A percentile compares a stretch with the other conserved stretches of the same genome.
Evolutionary conservation across 2,888 invertebrate genomes (phyloP).

Genomic region (Griposia aprilina): DNA sequence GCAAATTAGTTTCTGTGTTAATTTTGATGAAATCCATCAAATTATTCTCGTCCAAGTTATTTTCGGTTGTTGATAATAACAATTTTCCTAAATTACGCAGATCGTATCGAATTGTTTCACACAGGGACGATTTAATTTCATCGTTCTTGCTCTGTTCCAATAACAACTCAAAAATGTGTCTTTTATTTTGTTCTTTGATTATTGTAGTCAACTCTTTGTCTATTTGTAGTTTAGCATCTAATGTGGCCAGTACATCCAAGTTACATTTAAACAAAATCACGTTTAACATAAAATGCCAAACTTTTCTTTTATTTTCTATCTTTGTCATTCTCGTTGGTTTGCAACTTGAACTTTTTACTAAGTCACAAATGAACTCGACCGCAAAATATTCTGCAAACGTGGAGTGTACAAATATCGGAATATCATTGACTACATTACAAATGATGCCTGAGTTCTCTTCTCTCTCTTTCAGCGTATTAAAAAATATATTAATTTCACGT

Average conservation of each 20-base stretch:
- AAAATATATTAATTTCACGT: neutral
- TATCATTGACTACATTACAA: slow-evolving; percentile 16
- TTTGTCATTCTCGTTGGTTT: neutral
- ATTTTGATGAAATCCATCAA: slow-evolving; percentile 4
- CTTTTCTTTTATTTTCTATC: neutral
- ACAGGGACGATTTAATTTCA: slow-evolving; percentile 27
- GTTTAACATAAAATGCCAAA: slow-evolving; percentile 5
- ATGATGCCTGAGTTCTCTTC: slow-evolving; percentile 16
- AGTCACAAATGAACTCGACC: slow-evolving; percentile 9
- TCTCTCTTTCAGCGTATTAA: slow-evolving; percentile 21
- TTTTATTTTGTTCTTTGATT: neutral
- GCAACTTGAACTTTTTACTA: slow-evolving; percentile 1
- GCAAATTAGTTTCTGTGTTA: slow-evolving; percentile 4
- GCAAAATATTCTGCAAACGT: too few species aligned
- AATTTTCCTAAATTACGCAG: slow-evolving; percentile 9
- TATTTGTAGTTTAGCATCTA: slow-evolving; percentile 19
- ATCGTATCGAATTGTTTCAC: slow-evolving; percentile 14
- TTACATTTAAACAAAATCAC: slow-evolving; percentile 5
- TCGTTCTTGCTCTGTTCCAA: neutral
- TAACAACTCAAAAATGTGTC: neutral
- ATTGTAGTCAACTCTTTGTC: neutral
- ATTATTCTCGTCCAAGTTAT: neutral
- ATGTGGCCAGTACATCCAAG: slow-evolving; percentile 3
- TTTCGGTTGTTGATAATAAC: neutral
- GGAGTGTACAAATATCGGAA: slow-evolving; percentile 25